Evolutionary conservation across 1,140 invertebrate genomes (phyloP), one percentile per base, ranked within the genome.

Genomic region (Oedothorax gibbosus): DNA sequence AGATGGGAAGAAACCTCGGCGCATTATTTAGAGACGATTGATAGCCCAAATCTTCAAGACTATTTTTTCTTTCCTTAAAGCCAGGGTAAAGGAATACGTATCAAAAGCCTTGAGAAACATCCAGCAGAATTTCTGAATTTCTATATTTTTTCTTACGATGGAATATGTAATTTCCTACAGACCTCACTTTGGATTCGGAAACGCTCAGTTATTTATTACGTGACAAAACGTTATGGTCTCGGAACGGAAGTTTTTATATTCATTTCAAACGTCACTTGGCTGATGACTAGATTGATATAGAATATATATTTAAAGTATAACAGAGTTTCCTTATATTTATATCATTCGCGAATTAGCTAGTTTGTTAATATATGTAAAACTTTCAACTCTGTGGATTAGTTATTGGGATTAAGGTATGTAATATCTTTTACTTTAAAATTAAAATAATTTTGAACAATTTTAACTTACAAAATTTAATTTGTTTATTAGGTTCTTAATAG

Each of bases 161-260:
- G 72, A 75, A 75, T 75, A 75, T 57, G 54, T 75, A 75, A 75
- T 75, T 75, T 75, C 54, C 54, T 75, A 57, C 18, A 15, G 56
- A 7, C 53, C 54, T 35, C 54, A 60, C 7, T 12, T 49, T 57
- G 60, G 72, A 75, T 21, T 75, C 20, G 54, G 56, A 75, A 75
- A 60, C 54, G 14, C 54, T 18, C n/a, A 57, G 72, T 75, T 75
- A 75, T 75, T 60, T 75, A 75, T 75, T 60, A 56, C n/a, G 72
- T 75, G 72, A 60, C 72, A 75, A 75, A 21, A 75, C 72, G 20
- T 75, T 75, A 75, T 75, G 72, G 35, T 35, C 20, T 15, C 6
- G 0, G 20, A n/a, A 75, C 12, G 72, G 20, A 75, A 75, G n/a
- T 20, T 75, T 60, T 75, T 21, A 7, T n/a, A 14, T 57, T 75